phyloP scores from a whole-genome alignment of 30 jellyfish, hydroid and myxozoan genomes.

The Pseudorhiza aurosa region DNA sequence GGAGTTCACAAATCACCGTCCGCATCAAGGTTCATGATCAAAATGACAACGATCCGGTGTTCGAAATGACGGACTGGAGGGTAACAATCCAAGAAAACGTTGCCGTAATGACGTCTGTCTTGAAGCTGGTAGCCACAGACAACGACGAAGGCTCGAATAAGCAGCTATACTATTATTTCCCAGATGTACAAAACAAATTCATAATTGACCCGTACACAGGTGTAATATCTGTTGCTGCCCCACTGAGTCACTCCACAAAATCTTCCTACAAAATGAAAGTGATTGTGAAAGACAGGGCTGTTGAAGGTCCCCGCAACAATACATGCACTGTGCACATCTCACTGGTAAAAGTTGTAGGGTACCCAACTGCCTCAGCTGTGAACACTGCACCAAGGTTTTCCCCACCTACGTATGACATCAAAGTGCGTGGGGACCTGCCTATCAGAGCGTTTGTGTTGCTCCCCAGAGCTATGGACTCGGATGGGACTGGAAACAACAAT shows the following conservation, averaged over 20 bases:
- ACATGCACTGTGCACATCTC: conserved; percentile 64
- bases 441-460: conserved; percentile 71
- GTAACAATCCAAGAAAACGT: conserved; percentile 89
- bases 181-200: conserved; percentile 71
- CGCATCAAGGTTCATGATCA: conserved; percentile 72
- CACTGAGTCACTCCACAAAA: conserved; percentile 45
- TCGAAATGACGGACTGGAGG: conserved; percentile 69
- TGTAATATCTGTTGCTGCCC: conserved; percentile 82
- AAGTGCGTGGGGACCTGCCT: conserved; percentile 88
- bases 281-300: conserved; percentile 85
- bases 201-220: conserved; percentile 92
- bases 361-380: conserved; percentile 66
- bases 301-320: conserved; percentile 55
- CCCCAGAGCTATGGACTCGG: conserved; percentile 70
- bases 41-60: conserved; percentile 93
- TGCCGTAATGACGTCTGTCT: conserved; percentile 78
- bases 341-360: conserved; percentile 77
- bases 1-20: conserved; percentile 49
- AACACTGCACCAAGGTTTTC: conserved; percentile 63
- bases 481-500: conserved; percentile 58
- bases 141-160: conserved; percentile 90
- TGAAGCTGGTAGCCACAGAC: conserved; percentile 84
- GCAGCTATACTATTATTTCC: conserved; percentile 84
- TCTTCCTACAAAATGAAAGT: conserved; percentile 58
- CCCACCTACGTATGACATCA: conserved; percentile 50